Evolutionary conservation across 2,797 vertebrate genomes (phyloP), one percentile per base, ranked within the genome.

Genomic region (Protosalanx chinensis): DNA sequence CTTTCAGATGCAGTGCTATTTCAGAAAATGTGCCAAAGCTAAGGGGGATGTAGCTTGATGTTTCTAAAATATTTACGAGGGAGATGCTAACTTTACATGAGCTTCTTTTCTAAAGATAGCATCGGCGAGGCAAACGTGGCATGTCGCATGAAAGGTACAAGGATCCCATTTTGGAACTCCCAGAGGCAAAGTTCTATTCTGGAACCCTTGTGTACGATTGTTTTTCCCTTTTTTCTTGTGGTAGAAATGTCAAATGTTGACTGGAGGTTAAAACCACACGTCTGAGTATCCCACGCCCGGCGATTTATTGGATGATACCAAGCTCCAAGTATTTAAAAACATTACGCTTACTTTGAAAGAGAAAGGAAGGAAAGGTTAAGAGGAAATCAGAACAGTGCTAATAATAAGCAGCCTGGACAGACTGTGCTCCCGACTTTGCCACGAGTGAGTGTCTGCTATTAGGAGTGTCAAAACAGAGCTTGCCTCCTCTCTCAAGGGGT

Each of bases 11-110:
- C 51, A n/a, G 51, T 6, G 51, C 18, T 56, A n/a, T 56, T 56
- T 56, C 51, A 18, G 51, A 56, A 56, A 56, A 56, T 56, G 51
- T 56, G 51, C 51, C 51, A 56, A 56, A 56, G 51, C 51, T 56
- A 16, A 56, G 51, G 51, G 15, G 51, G 51, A 56, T 56, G 51
- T 16, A 56, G 51, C 51, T 56, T 56, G 51, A 56, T 56, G 51
- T 16, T 16, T n/a, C 51, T 56, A 56, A 56, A 56, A 56, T 56
- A 56, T 56, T 56, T 56, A 56, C 41, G 41, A 27, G 51, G 0
- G 51, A n/a, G 51, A 56, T n/a, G 51, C 51, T 56, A 56, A 56
- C 4, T 56, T 56, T 56, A 56, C 51, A 56, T n/a, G 15, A 56
- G 18, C 51, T 56, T 56, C n/a, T 8, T 6, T 56, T 56, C 51